A percentile compares a stretch with the other conserved stretches of the same genome.
These are phyloP conservation scores for Cataglyphis hispanica DNA, from an alignment of 1,140 invertebrate species.

Conservation along the genomic window DNA sequence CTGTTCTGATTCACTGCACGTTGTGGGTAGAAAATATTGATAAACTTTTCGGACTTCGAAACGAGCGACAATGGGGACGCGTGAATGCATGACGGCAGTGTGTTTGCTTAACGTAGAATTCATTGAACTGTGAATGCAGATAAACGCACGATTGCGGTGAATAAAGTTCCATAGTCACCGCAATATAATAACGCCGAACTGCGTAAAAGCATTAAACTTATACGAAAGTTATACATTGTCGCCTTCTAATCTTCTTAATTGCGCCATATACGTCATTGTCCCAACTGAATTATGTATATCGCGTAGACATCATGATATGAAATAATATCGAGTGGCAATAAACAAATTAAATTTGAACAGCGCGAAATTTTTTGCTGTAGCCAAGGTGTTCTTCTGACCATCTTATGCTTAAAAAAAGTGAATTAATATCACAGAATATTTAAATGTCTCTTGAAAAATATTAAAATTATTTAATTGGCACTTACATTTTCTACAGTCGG, in stretches of 20 bases:
- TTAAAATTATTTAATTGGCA: slow-evolving; percentile 48
- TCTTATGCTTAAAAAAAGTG: not conserved
- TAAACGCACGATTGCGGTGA: slow-evolving; percentile 37
- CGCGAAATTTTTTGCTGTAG: not conserved
- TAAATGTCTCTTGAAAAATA: not conserved
- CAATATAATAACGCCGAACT: slow-evolving; percentile 34
- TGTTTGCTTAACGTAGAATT: slow-evolving; percentile 60
- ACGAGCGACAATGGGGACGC: slow-evolving; percentile 44
- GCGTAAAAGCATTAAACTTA: slow-evolving; percentile 9
- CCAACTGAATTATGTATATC: not conserved
- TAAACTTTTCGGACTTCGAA: slow-evolving; percentile 50
- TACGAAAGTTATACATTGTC: slow-evolving; percentile 6
- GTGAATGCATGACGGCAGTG: slow-evolving; percentile 31
- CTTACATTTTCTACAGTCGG: slow-evolving; percentile 89
- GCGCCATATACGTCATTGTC: not conserved
- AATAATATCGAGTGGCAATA: not conserved
- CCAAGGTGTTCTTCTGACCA: not conserved
- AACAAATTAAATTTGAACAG: not conserved
- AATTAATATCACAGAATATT: not conserved
- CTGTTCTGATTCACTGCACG: slow-evolving; percentile 49
- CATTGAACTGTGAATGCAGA: slow-evolving; percentile 60
- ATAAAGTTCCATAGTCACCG: slow-evolving; percentile 43
- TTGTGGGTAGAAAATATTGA: slow-evolving; percentile 49
- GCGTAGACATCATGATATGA: not conserved
- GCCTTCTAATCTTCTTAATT: slow-evolving; percentile 21